Base-by-base conservation (phyloP, 2,797 vertebrate genomes). In the Gymnodraco acuticeps region DNA sequence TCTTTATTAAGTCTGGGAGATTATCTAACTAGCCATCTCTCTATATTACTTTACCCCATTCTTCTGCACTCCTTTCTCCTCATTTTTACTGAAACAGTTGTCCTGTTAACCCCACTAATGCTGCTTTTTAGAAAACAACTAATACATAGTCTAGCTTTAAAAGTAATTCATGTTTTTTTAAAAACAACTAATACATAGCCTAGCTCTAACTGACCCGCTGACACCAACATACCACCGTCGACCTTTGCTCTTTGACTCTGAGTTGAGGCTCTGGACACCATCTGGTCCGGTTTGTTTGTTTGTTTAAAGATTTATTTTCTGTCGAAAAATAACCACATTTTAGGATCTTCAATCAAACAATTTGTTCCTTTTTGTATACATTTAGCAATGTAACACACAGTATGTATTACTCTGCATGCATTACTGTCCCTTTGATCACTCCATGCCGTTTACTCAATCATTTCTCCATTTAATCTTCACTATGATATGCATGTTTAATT, bases 191-290 rank as follows among this genome's bases (percentile, higher is more conserved):
- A 27, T 48, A 16, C 48, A 46, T 81, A 86, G 45, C 31, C 45
- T 87, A 81, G 72, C 64, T 83, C 80, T 56, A 86, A 88, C 89
- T 88, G 46, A 92, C 86, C 73, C 2, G 2, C 38, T 82, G 63
- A 86, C 81, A 84, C 85, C 92, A 89, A 94, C 88, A 90, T 81
- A 83, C 85, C 86, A 64, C 86, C 79, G 83, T 55, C 80, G 78
- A 90, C 84, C 68, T 73, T 77, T 83, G 74, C 8, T 75, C 61
- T 89, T 87, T 86, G 63, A 84, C 87, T 84, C 55, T 65, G 81
- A 73, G 53, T 83, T 15, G 19, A 56, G 55, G 58, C 64, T 90
- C 80, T 88, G 82, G 62, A 85, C 70, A 75, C 69, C 66, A 74
- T 88, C 81, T 87, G 73, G 73, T 64, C 63, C 60, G 47, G 68